Percentiles rank a stretch among this genome's conserved stretches.
Evolutionary conservation across 2,797 vertebrate genomes (phyloP).

Genomic region (Pipistrellus kuhlii): DNA sequence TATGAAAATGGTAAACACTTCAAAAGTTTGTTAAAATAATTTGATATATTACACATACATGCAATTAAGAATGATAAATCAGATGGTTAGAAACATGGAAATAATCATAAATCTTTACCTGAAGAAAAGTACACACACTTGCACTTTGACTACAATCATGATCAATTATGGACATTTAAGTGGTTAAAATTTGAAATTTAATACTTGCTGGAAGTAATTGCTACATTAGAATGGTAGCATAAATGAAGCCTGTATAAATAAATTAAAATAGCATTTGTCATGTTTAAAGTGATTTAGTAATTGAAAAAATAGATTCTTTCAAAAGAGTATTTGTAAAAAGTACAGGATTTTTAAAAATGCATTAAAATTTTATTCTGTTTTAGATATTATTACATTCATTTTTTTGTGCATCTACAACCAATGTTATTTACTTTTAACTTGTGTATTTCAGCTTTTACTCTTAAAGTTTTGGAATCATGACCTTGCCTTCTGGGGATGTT

Average conservation of each 20-base stretch:
- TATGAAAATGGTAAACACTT: not conserved
- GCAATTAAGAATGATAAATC: not conserved
- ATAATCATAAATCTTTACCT: not conserved
- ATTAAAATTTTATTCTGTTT: not conserved
- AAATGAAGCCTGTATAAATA: not conserved
- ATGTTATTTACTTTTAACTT: not conserved
- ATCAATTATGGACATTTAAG: not conserved
- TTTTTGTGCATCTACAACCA: not conserved
- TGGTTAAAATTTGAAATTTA: not conserved
- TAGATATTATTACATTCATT: not conserved
- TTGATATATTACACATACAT: not conserved
- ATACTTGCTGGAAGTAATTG: not conserved
- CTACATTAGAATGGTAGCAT: not conserved
- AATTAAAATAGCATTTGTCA: not conserved
- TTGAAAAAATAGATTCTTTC: conserved; percentile 37
- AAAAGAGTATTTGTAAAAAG: conserved; percentile 37
- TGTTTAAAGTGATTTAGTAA: not conserved
- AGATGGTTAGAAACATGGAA: not conserved
- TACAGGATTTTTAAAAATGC: not conserved
- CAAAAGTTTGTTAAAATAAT: not conserved
- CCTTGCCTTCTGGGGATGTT: not conserved
- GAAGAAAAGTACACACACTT: not conserved
- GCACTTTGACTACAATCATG: not conserved
- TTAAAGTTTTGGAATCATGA: not conserved
- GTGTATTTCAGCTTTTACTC: not conserved